phyloP scores from a whole-genome alignment of 2,888 invertebrate genomes.

The Drosophila percnosoma region DNA sequence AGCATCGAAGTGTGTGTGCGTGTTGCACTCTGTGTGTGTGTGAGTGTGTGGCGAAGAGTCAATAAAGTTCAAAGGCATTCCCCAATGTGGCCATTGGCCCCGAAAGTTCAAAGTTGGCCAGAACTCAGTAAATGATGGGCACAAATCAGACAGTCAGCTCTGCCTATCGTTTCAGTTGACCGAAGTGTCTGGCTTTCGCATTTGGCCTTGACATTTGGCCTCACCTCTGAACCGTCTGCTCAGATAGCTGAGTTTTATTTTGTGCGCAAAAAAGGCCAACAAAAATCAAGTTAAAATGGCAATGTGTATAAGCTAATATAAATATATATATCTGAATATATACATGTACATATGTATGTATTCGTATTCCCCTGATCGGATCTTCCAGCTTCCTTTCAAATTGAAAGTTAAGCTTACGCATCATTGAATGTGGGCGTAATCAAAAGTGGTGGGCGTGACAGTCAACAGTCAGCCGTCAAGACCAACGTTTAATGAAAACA shows the following conservation, averaged over 20 bases:
- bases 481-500: constrained; percentile 66
- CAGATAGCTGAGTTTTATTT: not conserved
- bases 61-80: constrained; percentile 51
- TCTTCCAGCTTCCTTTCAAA: constrained; percentile 41
- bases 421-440: constrained; percentile 11
- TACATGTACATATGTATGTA: not conserved
- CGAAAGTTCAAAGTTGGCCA: constrained; percentile 8
- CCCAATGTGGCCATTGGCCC: constrained; percentile 21
- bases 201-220: constrained; percentile 50
- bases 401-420: constrained; percentile 62
- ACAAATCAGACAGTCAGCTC: constrained; percentile 16
- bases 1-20: constrained; percentile 3
- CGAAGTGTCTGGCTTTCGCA: constrained; percentile 27
- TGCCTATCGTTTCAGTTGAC: constrained; percentile 2
- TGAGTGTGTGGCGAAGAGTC: constrained; percentile 24
- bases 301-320: not conserved
- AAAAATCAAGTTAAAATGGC: constrained; percentile 24
- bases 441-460: not conserved
- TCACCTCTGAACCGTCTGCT: constrained; percentile 65
- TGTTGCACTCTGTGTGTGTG: not conserved
- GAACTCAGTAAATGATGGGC: constrained; percentile 2
- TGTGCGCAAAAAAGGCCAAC: constrained; percentile 16
- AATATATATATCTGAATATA: not conserved
- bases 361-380: not conserved
- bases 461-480: constrained; percentile 35